Base-by-base conservation (phyloP, 2,888 invertebrate species). In the Hirudinaria manillensis region DNA sequence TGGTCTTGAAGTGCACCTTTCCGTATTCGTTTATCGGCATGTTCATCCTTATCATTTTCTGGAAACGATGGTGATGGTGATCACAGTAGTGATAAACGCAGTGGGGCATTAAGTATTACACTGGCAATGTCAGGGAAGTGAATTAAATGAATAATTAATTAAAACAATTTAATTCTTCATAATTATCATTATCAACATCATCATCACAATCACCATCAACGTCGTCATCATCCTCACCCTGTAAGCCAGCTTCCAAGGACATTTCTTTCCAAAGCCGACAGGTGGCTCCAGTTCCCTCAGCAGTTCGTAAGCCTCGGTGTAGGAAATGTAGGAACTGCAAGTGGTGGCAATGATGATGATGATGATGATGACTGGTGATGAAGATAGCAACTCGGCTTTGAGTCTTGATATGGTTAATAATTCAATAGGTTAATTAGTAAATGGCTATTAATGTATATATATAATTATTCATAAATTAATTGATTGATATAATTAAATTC, bases 251-350 rank as follows among this genome's bases (percentile, higher is more conserved):
- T 98, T 90, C 88, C 96, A 96, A 80, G 99, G 99, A 89, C 99
- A 99, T 88, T 99, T 99, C 88, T 97, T 95, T 81, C 99, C 99
- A 89, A 99, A 99, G 84, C 99, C 99, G 87, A 99, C 89, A 74
- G 99, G 99, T 72, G 99, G 99, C 88, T 98, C 97, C 92, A 99
- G 98, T 86, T 97, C 97, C 87, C 96, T 92, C 84, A 99, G 89
- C 98, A 99, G 98, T 86, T 99, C 97, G 87, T 98, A 99, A 97
- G 99, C 98, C 88, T 99, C 97, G 80, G 93, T 91, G 87, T 98
- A 98, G 87, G 93, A 94, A 84, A 99, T 98, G 87, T 93, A 92
- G 80, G 99, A 99, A 83, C 95, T 95, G 87, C 76, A 89, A 88
- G 78, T 76, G 6, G 3, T 45, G 21, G 36, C 66, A 51, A 21